These are phyloP conservation scores for Porites evermanni DNA, from an alignment of 92 coral and sea anemone species.

Conservation along the genomic window DNA sequence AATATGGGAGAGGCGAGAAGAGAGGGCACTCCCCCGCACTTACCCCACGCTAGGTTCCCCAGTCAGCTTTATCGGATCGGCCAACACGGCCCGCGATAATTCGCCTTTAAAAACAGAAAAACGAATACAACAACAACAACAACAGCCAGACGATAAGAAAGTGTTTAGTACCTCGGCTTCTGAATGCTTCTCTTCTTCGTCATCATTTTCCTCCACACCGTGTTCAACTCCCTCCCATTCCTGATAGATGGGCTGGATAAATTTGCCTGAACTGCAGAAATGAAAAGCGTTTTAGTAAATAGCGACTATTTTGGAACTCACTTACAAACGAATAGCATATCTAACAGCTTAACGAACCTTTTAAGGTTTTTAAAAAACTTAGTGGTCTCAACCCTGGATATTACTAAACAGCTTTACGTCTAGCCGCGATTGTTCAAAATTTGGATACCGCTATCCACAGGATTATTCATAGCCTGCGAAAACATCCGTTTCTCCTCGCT, in stretches of 20 bases:
- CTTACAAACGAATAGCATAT: no score
- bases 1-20: no score
- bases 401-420: no score
- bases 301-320: background rate
- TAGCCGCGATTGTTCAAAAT: no score
- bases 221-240: slow-evolving; percentile 90
- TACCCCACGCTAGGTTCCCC: no score
- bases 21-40: no score
- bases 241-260: slow-evolving; percentile 75
- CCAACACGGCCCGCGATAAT: background rate
- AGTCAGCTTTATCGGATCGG: no score
- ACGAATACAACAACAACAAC: background rate
- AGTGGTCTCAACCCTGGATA: no score
- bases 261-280: slow-evolving; percentile 77
- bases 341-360: background rate
- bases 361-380: no score
- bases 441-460: no score
- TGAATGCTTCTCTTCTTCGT: slow-evolving; percentile 55
- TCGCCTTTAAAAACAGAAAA: background rate
- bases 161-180: slow-evolving; percentile 67
- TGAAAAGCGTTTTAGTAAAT: background rate
- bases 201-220: slow-evolving; percentile 58
- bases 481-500: no score
- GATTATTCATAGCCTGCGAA: no score
- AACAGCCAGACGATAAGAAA: background rate